These are phyloP conservation scores for Thalpophila matura DNA, from an alignment of 2,888 invertebrate genomes.

Conservation along the genomic window DNA sequence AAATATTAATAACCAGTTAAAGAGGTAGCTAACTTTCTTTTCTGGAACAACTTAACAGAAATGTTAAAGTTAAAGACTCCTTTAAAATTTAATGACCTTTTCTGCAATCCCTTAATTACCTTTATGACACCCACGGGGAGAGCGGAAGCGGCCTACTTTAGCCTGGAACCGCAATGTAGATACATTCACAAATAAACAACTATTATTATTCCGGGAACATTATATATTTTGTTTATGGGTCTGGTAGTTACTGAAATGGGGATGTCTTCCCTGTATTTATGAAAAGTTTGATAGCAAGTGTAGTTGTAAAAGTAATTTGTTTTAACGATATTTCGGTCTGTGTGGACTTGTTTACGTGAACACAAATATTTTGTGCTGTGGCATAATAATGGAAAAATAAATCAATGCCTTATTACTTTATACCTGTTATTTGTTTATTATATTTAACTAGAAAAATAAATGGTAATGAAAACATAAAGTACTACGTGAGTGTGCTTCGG, in stretches of 20 bases:
- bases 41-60: too few relatives aligned
- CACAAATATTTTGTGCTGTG: conserved; percentile 34
- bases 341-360: conserved; percentile 39
- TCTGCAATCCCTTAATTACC: not conserved
- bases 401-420: conserved; percentile 22
- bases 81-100: too few relatives aligned
- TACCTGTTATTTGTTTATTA: conserved; percentile 11
- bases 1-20: too few relatives aligned
- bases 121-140: not conserved
- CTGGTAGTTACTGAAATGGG: conserved; percentile 17
- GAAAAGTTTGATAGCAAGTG: conserved; percentile 39
- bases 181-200: conserved; percentile 16
- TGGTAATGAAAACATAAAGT: conserved; percentile 9
- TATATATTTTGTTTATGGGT: conserved; percentile 27
- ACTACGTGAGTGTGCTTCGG: not conserved
- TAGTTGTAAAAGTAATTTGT: conserved; percentile 32
- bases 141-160: not conserved
- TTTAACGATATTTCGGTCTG: conserved; percentile 21
- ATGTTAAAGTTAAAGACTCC: too few relatives aligned
- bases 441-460: conserved; percentile 7
- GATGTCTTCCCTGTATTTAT: conserved; percentile 29
- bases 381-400: conserved; percentile 16
- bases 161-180: not conserved
- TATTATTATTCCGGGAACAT: conserved; percentile 2
- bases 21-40: too few relatives aligned